These are phyloP conservation scores for Equus quagga DNA, from an alignment of 2,113 vertebrate genomes.

Conservation along the genomic window DNA sequence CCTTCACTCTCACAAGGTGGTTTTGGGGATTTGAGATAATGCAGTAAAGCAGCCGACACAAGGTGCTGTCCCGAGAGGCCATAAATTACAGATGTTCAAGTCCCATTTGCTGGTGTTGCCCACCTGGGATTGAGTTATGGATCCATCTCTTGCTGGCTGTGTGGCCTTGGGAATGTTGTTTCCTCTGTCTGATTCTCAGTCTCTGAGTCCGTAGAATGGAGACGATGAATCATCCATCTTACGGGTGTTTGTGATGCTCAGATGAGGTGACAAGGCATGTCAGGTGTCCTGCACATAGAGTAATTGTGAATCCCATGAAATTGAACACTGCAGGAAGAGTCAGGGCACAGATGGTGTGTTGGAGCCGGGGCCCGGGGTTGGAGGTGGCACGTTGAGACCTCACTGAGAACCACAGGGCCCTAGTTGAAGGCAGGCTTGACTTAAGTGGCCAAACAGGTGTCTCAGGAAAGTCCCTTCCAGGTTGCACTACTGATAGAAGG, in stretches of 20 bases:
- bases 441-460: background rate
- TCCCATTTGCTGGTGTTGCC: fast-evolving
- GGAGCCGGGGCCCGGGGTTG: background rate
- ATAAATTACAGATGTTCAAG: background rate
- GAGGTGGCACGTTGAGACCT: background rate
- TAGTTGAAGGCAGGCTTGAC: background rate
- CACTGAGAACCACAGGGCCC: background rate
- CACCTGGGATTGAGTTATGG: background rate
- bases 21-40: too few relatives aligned
- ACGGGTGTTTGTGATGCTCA: background rate
- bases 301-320: fast-evolving
- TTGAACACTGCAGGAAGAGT: background rate
- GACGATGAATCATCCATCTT: background rate
- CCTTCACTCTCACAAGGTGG: too few relatives aligned
- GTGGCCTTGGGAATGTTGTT: background rate
- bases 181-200: background rate
- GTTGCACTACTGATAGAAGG: background rate
- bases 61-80: background rate
- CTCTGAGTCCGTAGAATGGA: background rate
- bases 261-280: fast-evolving
- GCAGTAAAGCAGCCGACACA: background rate
- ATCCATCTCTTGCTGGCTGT: background rate
- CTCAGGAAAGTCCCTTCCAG: background rate
- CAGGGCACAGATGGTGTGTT: fast-evolving
- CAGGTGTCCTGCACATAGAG: fast-evolving